Percentiles rank a stretch among this genome's conserved stretches.
Evolutionary conservation across 2,113 vertebrate genomes (phyloP).

Genomic region (Stegostoma tigrinum): DNA sequence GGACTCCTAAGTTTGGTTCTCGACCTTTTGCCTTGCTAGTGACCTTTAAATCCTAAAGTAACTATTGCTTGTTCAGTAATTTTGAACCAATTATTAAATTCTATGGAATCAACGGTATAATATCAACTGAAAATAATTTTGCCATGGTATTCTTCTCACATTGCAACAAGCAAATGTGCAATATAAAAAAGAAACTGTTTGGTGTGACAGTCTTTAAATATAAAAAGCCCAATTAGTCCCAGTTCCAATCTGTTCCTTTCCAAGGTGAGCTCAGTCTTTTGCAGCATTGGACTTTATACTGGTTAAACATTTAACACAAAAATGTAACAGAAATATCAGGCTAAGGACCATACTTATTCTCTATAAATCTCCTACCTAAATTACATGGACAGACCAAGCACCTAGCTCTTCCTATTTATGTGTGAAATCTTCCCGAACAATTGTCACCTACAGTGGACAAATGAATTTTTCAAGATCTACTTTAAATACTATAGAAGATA

Average conservation of each 20-base stretch:
- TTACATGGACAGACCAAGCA: neutral
- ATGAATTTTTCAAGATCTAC: neutral
- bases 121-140: neutral
- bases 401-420: neutral
- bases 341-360: neutral
- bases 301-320: neutral
- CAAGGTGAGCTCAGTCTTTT: neutral
- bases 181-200: neutral
- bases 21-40: too few species aligned
- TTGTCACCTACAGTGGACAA: neutral
- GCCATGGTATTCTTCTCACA: neutral
- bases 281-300: neutral
- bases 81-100: neutral
- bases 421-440: neutral
- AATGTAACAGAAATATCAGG: neutral
- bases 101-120: neutral
- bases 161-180: neutral
- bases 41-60: neutral
- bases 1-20: too few species aligned
- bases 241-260: neutral
- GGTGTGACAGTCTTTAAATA: neutral
- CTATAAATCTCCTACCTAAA: neutral
- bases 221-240: neutral
- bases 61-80: neutral
- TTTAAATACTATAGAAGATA: too few species aligned